Base-by-base conservation (phyloP, 2,113 vertebrate species). In the Campylomormyrus tamandua region DNA sequence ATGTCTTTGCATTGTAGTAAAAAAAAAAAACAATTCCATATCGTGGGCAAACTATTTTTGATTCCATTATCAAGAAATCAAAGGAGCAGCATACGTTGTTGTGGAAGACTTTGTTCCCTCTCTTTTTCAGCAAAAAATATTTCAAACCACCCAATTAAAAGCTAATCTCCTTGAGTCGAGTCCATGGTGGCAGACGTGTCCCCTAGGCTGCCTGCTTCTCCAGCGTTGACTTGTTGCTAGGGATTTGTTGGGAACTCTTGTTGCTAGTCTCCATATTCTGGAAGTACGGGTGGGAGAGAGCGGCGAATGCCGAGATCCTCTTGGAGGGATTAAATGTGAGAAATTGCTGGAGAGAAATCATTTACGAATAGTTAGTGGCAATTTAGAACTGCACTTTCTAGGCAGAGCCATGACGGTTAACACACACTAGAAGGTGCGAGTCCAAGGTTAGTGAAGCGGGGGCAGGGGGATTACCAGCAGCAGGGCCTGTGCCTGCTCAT, bases 271-370 rank as follows among this genome's bases (percentile, higher is more conserved):
- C 97, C 95, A 98, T 94, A 39, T 97, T 97, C 45, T 97, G 97
- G 94, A 99, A 99, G 94, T 99, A 99, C 0, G 97, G 96, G 92
- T 99, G 98, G 94, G 96, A 97, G 91, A 99, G 95, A n/a, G 98
- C 98, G 89, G 95, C 94, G 58, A 97, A 98, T 15, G 98, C 98
- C 1, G 98, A 99, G 96, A 98, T 98, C 93, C 98, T 97, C 95
- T 98, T 97, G 93, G 96, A 96, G 89, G 98, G 98, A 91, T 97
- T 99, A 94, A 99, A 99, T 0, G 96, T 96, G 91, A 99, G 96
- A 92, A 98, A 99, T 96, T 98, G 98, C 98, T 99, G 96, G 90
- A 89, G 50, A 92, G 88, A 39, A 74, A 90, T 3, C 45, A 5
- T n/a, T 66, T 7, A 83, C 7, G 39, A 86, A 56, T 8, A 86